phyloP scores from a whole-genome alignment of 2,888 invertebrate genomes.

The Cantharis flavilabris region DNA sequence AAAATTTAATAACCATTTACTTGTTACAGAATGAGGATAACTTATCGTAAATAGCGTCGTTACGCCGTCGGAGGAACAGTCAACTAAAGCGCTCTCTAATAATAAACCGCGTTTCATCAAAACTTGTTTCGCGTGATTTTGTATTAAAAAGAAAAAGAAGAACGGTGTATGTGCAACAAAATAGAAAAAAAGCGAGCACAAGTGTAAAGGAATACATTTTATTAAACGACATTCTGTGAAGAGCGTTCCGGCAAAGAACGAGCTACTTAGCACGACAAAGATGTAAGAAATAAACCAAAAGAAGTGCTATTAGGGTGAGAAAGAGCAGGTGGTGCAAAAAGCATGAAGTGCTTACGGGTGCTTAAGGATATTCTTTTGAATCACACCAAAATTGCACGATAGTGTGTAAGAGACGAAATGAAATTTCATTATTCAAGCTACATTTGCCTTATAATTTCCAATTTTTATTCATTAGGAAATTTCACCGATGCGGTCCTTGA shows the following conservation, averaged over 20 bases:
- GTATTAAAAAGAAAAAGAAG: slow-evolving; percentile 19
- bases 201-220: slow-evolving; percentile 40
- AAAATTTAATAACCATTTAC: slow-evolving; percentile 21
- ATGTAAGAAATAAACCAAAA: slow-evolving; percentile 38
- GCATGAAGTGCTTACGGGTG: slow-evolving; percentile 29
- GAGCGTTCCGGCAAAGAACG: slow-evolving; percentile 36
- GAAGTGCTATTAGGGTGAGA: slow-evolving; percentile 44
- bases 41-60: slow-evolving; percentile 19
- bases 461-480: not conserved
- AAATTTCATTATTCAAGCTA: slow-evolving; percentile 16
- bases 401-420: slow-evolving; percentile 7
- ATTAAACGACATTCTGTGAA: slow-evolving; percentile 48
- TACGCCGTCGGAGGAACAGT: slow-evolving; percentile 7
- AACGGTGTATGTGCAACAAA: slow-evolving; percentile 8
- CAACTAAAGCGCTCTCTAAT: slow-evolving; percentile 20
- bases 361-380: slow-evolving; percentile 22
- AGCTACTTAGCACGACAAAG: slow-evolving; percentile 44
- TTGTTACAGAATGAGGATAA: slow-evolving; percentile 16
- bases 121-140: slow-evolving; percentile 1
- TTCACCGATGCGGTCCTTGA: not conserved
- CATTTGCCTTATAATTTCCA: not conserved
- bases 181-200: slow-evolving; percentile 7
- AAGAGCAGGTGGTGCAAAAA: slow-evolving; percentile 45
- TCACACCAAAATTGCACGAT: slow-evolving; percentile 21
- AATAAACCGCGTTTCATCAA: slow-evolving; percentile 22